These are phyloP conservation scores for Leptocoma aspasia DNA, from an alignment of 2,113 vertebrate species.

Conservation along the genomic window DNA sequence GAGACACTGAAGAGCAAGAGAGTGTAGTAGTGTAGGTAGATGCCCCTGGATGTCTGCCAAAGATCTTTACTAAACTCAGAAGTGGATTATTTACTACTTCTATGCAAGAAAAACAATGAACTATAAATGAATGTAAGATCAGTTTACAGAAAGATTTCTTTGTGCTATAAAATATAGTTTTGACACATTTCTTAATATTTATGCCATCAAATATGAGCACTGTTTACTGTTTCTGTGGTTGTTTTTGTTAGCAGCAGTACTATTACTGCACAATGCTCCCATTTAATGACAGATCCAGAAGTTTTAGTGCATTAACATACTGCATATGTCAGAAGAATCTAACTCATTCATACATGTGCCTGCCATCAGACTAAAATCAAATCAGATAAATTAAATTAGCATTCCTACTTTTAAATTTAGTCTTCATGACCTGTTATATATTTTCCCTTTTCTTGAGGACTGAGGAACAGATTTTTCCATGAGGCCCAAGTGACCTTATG, in stretches of 20 bases:
- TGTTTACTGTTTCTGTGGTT: not conserved
- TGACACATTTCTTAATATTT: not conserved
- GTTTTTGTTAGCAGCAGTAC: not conserved
- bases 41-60: not conserved
- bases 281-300: not conserved
- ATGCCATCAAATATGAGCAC: not conserved
- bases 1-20: not conserved
- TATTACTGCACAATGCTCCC: not conserved
- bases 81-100: conserved; percentile 48
- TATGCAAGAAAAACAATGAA: not conserved
- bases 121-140: not conserved
- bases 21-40: not conserved
- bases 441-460: not conserved
- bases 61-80: not conserved
- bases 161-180: not conserved
- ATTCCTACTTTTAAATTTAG: not conserved
- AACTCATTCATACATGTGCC: not conserved
- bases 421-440: not conserved
- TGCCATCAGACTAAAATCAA: not conserved
- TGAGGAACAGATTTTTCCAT: not conserved
- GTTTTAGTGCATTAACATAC: not conserved
- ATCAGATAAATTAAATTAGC: not conserved
- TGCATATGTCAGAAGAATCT: not conserved
- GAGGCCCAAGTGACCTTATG: not conserved
- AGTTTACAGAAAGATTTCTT: not conserved